Evolutionary conservation across 2,113 vertebrate species (phyloP).

Genomic region (Oncorhynchus kisutch): DNA sequence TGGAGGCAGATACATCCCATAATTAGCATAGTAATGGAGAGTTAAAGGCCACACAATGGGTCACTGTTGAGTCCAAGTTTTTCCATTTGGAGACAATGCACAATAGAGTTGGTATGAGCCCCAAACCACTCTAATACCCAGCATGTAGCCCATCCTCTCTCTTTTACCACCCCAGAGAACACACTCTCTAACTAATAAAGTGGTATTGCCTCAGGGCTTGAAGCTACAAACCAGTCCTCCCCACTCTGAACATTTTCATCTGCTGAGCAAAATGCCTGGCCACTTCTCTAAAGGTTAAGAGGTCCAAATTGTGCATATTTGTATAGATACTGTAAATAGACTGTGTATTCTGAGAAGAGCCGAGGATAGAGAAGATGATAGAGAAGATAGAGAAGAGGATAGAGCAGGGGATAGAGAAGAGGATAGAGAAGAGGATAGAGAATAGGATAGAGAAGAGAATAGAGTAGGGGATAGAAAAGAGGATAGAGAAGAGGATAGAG

Average conservation of each 20-base stretch:
- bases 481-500: too few relatives aligned
- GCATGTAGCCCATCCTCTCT: constrained; percentile 42
- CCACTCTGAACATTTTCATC: constrained; percentile 11
- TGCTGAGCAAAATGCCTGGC: constrained; percentile 24
- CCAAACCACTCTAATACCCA: constrained; percentile 49
- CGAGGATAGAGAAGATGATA: neutral
- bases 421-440: neutral
- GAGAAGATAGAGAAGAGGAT: neutral
- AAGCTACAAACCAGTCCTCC: constrained; percentile 38
- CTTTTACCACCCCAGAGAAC: constrained; percentile 44
- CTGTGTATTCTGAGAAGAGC: neutral
- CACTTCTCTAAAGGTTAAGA: constrained; percentile 30
- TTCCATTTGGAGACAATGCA: constrained; percentile 62
- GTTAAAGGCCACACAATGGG: constrained; percentile 65
- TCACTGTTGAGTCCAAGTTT: constrained; percentile 53
- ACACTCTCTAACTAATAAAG: constrained; percentile 54
- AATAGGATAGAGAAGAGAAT: neutral
- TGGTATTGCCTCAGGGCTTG: constrained; percentile 54
- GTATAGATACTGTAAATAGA: neutral
- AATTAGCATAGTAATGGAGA: constrained; percentile 68
- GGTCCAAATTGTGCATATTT: neutral
- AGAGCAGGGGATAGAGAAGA: neutral
- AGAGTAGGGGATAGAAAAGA: neutral
- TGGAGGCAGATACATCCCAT: constrained; percentile 49
- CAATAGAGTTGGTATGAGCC: constrained; percentile 61